Percentiles rank a stretch among this genome's conserved stretches.
Evolutionary conservation across 2,888 invertebrate species (phyloP).

Genomic region (Amitus sp.): DNA sequence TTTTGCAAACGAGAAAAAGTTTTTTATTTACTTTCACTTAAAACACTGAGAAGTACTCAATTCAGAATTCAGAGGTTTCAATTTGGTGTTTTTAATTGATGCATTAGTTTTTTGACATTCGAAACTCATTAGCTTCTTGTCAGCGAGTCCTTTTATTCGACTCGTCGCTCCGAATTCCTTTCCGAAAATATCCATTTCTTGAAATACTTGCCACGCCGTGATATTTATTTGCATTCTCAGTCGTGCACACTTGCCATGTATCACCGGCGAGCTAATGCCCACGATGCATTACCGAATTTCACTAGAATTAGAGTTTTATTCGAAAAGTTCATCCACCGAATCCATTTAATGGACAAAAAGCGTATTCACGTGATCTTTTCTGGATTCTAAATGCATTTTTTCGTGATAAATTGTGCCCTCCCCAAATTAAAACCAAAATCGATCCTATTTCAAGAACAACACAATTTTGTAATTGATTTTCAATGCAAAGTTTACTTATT

Average conservation of each 20-base stretch:
- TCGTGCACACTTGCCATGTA: constrained; percentile 14
- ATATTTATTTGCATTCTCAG: constrained; percentile 36
- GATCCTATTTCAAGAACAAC: too few species aligned
- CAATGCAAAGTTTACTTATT: too few species aligned
- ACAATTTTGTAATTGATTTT: too few species aligned
- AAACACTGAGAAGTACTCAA: too few species aligned
- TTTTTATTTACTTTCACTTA: too few species aligned
- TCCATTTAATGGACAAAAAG: not conserved
- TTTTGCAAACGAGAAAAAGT: too few species aligned
- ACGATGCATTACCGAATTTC: too few species aligned
- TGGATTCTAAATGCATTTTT: constrained; percentile 3
- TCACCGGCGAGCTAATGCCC: constrained; percentile 7
- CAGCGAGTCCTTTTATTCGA: constrained; percentile 38
- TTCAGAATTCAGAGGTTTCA: too few species aligned
- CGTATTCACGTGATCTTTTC: too few species aligned
- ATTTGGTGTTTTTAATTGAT: too few species aligned
- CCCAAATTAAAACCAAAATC: too few species aligned
- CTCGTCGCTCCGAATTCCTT: constrained; percentile 34
- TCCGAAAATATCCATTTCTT: constrained; percentile 39
- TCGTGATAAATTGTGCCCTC: too few species aligned
- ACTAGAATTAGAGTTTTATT: constrained; percentile 17
- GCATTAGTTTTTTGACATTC: constrained; percentile 14
- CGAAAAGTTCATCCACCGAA: not conserved
- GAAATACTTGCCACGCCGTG: constrained; percentile 21
- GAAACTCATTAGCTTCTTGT: constrained; percentile 45